These are phyloP conservation scores for Acleris holmiana DNA, from an alignment of 2,888 invertebrate genomes.

Conservation along the genomic window DNA sequence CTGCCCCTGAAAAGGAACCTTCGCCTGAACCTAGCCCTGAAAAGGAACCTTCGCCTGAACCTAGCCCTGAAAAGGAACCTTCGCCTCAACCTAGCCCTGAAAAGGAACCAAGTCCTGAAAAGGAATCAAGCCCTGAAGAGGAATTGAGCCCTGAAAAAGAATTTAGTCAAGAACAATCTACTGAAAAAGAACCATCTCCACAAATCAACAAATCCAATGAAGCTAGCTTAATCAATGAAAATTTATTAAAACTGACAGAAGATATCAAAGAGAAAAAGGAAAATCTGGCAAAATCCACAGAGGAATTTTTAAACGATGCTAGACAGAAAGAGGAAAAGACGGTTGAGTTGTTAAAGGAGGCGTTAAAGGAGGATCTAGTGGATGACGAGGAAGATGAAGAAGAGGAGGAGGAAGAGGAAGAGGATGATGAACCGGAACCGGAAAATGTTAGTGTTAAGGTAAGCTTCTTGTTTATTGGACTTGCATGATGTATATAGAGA, in stretches of 20 bases:
- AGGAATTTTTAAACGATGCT: constrained; percentile 63
- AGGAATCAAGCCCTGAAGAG: constrained; percentile 39
- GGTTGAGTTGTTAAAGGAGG: constrained; percentile 69
- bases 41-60: constrained; percentile 36
- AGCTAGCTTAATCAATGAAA: constrained; percentile 40
- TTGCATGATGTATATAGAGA: constrained; percentile 3
- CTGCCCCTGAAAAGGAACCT: constrained; percentile 34
- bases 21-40: constrained; percentile 42
- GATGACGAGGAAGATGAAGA: constrained; percentile 46
- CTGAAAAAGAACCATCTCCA: constrained; percentile 40
- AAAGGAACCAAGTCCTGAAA: constrained; percentile 40
- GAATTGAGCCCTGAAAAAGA: constrained; percentile 37
- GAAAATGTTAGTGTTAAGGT: constrained; percentile 74
- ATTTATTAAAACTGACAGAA: constrained; percentile 52
- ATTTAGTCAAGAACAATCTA: constrained; percentile 31
- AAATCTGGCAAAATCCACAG: constrained; percentile 53
- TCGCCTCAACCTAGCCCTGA: constrained; percentile 38
- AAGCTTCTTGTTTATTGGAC: constrained; percentile 42
- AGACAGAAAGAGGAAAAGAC: constrained; percentile 58
- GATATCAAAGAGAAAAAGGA: constrained; percentile 51
- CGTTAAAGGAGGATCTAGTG: constrained; percentile 57
- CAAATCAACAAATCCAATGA: not conserved
- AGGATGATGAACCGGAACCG: constrained; percentile 53
- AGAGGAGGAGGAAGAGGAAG: constrained; percentile 49
- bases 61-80: constrained; percentile 35